Conservation (phyloP, 23 tunicate genomes). For the Halocynthia aurantium region DNA sequence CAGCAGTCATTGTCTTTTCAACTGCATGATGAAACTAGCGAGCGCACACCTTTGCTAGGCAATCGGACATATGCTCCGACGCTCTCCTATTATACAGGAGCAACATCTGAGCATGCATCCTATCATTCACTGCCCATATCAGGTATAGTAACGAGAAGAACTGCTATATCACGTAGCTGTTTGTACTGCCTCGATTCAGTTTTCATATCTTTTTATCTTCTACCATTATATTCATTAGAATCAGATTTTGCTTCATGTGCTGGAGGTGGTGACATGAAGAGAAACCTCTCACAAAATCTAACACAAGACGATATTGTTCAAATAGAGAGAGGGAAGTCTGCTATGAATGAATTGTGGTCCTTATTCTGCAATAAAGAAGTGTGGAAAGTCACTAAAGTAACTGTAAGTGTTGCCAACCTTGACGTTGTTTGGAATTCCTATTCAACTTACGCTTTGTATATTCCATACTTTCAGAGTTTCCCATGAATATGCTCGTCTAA, state of each 20-base stretch:
- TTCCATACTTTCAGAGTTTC: too few species aligned
- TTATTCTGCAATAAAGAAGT: conserved; percentile 33
- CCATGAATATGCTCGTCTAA: too few species aligned
- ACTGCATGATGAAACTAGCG: not conserved
- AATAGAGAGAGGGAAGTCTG: conserved; percentile 45
- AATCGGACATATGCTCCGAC: not conserved
- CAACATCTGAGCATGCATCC: conserved; percentile 17
- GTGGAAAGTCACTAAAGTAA: conserved; percentile 66
- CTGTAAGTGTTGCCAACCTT: conserved; percentile 27
- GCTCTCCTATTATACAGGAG: conserved; percentile 17
- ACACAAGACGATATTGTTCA: conserved; percentile 5
- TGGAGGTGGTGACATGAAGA: too few species aligned
- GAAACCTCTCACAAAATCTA: not conserved
- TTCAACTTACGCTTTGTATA: too few species aligned
- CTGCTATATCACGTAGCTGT: too few species aligned
- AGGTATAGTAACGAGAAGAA: too few species aligned
- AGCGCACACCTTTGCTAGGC: not conserved
- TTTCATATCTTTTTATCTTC: too few species aligned
- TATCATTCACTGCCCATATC: conserved; percentile 5
- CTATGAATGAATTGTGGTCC: conserved; percentile 40
- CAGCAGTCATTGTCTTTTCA: not conserved
- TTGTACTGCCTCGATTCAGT: too few species aligned
- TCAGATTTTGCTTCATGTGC: too few species aligned
- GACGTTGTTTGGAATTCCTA: too few species aligned
- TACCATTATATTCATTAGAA: too few species aligned